Percentiles rank a stretch among this genome's conserved stretches.
phyloP scores from a whole-genome alignment of 92 coral and sea anemone genomes.

The Blastomussa wellsi region DNA sequence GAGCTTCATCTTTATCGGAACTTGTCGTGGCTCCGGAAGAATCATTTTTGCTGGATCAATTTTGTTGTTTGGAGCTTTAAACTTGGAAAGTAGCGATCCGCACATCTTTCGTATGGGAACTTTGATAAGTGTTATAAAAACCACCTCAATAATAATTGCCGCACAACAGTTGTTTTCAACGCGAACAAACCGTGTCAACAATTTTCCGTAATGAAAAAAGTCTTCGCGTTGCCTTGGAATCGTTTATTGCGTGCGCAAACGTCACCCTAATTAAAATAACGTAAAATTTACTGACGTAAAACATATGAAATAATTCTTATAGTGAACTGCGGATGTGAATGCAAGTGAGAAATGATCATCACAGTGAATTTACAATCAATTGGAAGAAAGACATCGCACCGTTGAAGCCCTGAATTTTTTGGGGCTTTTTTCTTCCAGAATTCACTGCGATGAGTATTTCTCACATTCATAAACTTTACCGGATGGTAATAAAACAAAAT shows the following conservation, averaged over 20 bases:
- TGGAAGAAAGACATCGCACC: no score
- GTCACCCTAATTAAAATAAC: not conserved
- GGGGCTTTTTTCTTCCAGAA: no score
- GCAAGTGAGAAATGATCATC: no score
- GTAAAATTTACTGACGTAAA: not conserved
- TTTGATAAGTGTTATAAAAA: not conserved
- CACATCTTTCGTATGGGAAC: not conserved
- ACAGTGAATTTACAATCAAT: no score
- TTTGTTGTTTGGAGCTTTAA: not conserved
- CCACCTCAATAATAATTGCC: not conserved
- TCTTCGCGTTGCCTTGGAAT: conserved; percentile 37
- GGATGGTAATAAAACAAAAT: not conserved
- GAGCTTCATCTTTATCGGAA: not conserved
- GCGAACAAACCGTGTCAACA: not conserved
- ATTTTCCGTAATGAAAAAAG: not conserved
- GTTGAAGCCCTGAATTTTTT: no score
- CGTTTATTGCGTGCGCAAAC: conserved; percentile 22
- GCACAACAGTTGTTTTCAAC: not conserved
- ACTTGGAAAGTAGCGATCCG: conserved; percentile 39
- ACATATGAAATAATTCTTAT: no score
- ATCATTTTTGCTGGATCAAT: not conserved
- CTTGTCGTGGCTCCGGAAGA: not conserved
- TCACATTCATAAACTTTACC: not conserved
- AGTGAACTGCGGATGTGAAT: no score
- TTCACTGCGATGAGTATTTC: no score